Conservation (phyloP, 1,140 invertebrate genomes). For the Hydropsyche tenuis region DNA sequence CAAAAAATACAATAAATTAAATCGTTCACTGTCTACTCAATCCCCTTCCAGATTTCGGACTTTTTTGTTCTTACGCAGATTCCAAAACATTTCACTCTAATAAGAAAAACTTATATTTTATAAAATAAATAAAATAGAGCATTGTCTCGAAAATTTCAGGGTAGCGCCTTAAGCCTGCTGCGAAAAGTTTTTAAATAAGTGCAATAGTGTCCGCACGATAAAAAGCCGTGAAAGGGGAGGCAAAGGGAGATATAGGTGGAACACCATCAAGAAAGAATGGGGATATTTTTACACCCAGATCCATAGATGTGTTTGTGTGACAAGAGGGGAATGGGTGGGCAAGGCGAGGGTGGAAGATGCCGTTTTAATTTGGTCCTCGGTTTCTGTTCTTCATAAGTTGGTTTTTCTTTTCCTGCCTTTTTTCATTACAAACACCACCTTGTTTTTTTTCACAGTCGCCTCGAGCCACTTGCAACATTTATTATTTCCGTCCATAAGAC, state of each 20-base stretch:
- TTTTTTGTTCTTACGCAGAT: not conserved
- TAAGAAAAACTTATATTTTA: not conserved
- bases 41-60: conserved; percentile 4
- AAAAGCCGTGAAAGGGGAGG: conserved; percentile 6
- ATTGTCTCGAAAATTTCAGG: not conserved
- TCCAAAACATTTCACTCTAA: not conserved
- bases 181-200: conserved; percentile 20
- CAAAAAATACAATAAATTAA: conserved; percentile 39
- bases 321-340: conserved; percentile 39
- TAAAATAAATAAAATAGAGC: not conserved
- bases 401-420: conserved; percentile 49
- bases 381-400: conserved; percentile 47
- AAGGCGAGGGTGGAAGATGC: conserved; percentile 42
- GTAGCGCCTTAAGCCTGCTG: not conserved
- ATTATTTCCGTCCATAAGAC: conserved; percentile 44
- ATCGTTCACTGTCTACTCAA: conserved; percentile 29
- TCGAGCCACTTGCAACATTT: conserved; percentile 45
- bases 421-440: conserved; percentile 44
- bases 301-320: conserved; percentile 26
- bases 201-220: conserved; percentile 27
- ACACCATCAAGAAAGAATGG: no score
- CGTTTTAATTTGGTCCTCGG: conserved; percentile 51
- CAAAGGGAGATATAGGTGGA: no score
- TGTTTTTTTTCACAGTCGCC: conserved; percentile 46
- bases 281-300: conserved; percentile 7